phyloP scores from a whole-genome alignment of 2,113 vertebrate genomes.

The Phyllostomus discolor region DNA sequence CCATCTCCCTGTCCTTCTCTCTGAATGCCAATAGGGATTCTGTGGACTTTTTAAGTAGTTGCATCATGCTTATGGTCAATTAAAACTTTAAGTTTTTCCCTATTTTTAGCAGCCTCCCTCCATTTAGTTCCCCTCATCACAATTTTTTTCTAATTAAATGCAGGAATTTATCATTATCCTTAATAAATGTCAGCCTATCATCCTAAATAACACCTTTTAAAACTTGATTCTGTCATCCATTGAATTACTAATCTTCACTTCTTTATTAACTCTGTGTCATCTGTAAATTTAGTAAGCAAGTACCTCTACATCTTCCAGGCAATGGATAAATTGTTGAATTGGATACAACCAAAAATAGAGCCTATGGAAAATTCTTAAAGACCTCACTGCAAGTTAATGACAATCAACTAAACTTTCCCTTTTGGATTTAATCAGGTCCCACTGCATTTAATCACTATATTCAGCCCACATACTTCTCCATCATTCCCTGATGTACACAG shows the following conservation, averaged over 20 bases:
- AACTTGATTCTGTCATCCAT: slow-evolving; percentile 44
- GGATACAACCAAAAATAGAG: slow-evolving; percentile 51
- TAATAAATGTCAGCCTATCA: slow-evolving; percentile 57
- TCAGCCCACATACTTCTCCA: background rate
- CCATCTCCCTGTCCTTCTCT: background rate
- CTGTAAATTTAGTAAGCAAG: slow-evolving; percentile 40
- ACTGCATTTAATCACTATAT: slow-evolving; percentile 30
- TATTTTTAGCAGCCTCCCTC: background rate
- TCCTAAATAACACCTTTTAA: slow-evolving; percentile 44
- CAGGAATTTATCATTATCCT: slow-evolving; percentile 35
- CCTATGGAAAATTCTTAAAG: background rate
- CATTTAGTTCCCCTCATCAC: background rate
- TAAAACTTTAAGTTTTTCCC: background rate
- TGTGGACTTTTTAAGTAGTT: background rate
- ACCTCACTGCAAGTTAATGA: slow-evolving; percentile 14
- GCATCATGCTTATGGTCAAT: background rate
- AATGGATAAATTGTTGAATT: slow-evolving; percentile 33
- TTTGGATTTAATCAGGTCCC: slow-evolving; percentile 33
- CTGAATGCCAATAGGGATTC: background rate
- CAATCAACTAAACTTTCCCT: slow-evolving; percentile 2
- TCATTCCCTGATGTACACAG: background rate
- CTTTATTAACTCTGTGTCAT: slow-evolving; percentile 18
- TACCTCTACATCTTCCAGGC: slow-evolving; percentile 6
- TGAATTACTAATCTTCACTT: slow-evolving; percentile 27
- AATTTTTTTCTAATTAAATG: slow-evolving; percentile 42